Percentiles rank a stretch among this genome's conserved stretches.
phyloP scores from a whole-genome alignment of 2,888 invertebrate species.

The Acronicta leporina region DNA sequence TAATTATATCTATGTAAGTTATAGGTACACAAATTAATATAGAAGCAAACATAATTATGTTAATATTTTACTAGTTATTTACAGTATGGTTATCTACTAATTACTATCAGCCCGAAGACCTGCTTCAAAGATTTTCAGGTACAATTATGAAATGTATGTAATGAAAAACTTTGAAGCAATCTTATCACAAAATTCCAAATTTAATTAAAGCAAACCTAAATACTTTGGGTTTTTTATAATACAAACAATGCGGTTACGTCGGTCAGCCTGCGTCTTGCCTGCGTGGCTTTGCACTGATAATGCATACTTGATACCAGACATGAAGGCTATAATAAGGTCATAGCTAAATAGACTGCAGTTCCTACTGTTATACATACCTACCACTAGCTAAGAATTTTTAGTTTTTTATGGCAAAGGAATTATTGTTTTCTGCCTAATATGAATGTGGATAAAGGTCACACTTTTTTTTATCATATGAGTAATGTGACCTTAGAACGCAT shows the following conservation, averaged over 20 bases:
- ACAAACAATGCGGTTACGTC: constrained; percentile 41
- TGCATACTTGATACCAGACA: constrained; percentile 21
- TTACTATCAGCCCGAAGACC: no score
- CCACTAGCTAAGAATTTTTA: background rate
- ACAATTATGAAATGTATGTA: no score
- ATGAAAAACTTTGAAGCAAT: no score
- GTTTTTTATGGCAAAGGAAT: background rate
- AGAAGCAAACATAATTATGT: no score
- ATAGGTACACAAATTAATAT: no score
- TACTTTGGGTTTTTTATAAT: constrained; percentile 15
- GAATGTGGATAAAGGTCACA: background rate
- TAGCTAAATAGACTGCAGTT: constrained; percentile 25
- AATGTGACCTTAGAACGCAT: no score
- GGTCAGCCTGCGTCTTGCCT: constrained; percentile 7
- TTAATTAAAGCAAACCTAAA: no score
- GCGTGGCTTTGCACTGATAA: constrained; percentile 25
- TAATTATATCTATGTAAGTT: no score
- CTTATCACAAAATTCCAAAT: no score
- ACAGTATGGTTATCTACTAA: no score
- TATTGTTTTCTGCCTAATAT: constrained; percentile 4
- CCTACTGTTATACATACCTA: constrained; percentile 11
- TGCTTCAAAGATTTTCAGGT: no score
- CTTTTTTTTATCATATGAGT: background rate
- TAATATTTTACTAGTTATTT: no score
- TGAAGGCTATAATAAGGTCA: constrained; percentile 44